Evolutionary conservation across 1,140 invertebrate species (phyloP).

Genomic region (Drosophila pseudoobscura): DNA sequence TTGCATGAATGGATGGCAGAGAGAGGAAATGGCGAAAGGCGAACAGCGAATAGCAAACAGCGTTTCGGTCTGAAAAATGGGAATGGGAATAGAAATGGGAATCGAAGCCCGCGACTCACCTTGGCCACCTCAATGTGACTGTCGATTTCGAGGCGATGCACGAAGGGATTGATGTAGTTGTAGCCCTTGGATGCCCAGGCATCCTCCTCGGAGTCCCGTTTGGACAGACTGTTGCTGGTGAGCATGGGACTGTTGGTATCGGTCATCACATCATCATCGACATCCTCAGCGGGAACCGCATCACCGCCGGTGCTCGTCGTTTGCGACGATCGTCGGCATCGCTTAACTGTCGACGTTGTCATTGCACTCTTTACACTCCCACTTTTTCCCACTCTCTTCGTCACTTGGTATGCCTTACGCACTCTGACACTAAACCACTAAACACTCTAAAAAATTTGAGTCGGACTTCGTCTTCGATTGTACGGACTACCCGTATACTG

Average conservation of each 20-base stretch:
- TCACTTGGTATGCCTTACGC: slow-evolving; percentile 24
- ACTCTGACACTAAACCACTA: slow-evolving; percentile 21
- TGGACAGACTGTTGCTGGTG: slow-evolving; percentile 33
- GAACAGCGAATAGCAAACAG: not conserved
- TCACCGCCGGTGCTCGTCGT: slow-evolving; percentile 11
- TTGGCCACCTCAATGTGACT: slow-evolving; percentile 93
- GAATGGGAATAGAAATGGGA: not conserved
- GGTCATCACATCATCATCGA: slow-evolving; percentile 15
- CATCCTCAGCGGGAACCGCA: not conserved
- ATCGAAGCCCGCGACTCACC: slow-evolving; percentile 84
- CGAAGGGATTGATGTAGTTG: slow-evolving; percentile 89
- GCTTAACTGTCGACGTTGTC: slow-evolving; percentile 66
- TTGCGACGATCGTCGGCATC: slow-evolving; percentile 38
- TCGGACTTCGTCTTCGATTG: not conserved
- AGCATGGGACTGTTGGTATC: not conserved
- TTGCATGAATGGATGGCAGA: slow-evolving; percentile 52
- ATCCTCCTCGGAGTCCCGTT: slow-evolving; percentile 74
- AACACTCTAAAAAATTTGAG: slow-evolving; percentile 11
- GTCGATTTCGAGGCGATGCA: slow-evolving; percentile 92
- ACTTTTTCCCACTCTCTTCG: not conserved
- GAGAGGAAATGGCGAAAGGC: slow-evolving; percentile 7
- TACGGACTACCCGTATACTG: too few relatives aligned
- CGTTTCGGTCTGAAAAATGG: not conserved
- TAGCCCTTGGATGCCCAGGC: slow-evolving; percentile 84
- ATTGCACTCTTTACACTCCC: slow-evolving; percentile 27